Base-by-base conservation (phyloP, 2,888 invertebrate genomes). In the Falcaria lacertinaria region DNA sequence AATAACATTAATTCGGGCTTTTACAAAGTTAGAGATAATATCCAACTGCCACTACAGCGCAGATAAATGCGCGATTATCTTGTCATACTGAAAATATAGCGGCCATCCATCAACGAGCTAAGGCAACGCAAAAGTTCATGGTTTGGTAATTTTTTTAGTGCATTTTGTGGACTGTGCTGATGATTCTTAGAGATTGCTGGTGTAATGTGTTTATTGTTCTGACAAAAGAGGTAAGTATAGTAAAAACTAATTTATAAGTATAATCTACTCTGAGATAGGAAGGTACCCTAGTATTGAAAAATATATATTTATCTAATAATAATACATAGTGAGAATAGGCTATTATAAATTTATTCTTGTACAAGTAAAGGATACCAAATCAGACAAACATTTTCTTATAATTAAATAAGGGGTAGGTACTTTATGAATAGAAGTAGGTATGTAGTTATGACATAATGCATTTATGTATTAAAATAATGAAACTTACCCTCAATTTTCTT, bases 401-500 rank as follows among this genome's bases (percentile, higher is more conserved):
- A 19, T 19, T 4, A 19, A 19, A 19, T 19, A 19, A 19, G 19
- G n/a, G n/a, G n/a, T n/a, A n/a, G n/a, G n/a, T n/a, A n/a, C n/a
- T n/a, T n/a, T n/a, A n/a, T n/a, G n/a, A n/a, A n/a, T n/a, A n/a
- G n/a, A n/a, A n/a, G 34, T 16, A 15, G 2, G 11, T 7, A 15
- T 16, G 8, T 13, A 13, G 11, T 13, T 33, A 14, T 4, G 5
- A 4, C 13, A 5, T 15, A 15, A 6, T 15, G 15, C 8, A 8
- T 8, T 8, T 34, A 15, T 0, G 15, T 11, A 11, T 34, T 16
- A 11, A 11, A 1, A 8, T 4, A 7, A 15, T 11, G 0, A 8
- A 68, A n/a, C 71, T 69, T 76, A 94, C 94, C 93, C 86, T 94
- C 91, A 44, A 95, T 84, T 78, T 92, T 93, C 62, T 91, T 91